These are phyloP conservation scores for Python bivittatus DNA, from an alignment of 2,113 vertebrate species.

Conservation along the genomic window DNA sequence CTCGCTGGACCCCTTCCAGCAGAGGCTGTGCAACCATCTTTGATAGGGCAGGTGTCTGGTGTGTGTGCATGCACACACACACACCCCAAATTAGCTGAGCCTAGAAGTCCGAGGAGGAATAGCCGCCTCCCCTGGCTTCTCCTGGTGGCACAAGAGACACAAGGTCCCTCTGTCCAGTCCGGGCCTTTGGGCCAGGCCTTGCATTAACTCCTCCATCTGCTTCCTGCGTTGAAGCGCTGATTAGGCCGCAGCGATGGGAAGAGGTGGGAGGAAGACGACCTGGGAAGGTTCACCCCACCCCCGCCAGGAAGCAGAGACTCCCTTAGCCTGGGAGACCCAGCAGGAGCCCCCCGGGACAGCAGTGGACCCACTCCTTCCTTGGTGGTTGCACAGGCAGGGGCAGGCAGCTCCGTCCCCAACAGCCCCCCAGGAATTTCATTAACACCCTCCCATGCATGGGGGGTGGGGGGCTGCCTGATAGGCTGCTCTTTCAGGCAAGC, in stretches of 20 bases:
- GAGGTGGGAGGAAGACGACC: too few relatives aligned
- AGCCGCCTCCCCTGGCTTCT: not conserved
- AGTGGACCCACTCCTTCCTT: not conserved
- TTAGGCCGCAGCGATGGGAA: too few relatives aligned
- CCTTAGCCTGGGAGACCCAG: too few relatives aligned
- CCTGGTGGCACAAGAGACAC: too few relatives aligned
- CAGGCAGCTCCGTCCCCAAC: too few relatives aligned
- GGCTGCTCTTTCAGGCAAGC: not conserved
- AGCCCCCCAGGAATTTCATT: not conserved
- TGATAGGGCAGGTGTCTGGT: not conserved
- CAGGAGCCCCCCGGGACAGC: too few relatives aligned
- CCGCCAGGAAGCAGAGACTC: too few relatives aligned
- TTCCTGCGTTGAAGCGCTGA: too few relatives aligned
- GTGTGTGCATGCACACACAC: not conserved
- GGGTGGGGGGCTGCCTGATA: not conserved
- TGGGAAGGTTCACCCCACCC: too few relatives aligned
- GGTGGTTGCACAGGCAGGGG: too few relatives aligned
- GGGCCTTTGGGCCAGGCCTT: too few relatives aligned
- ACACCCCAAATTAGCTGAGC: not conserved
- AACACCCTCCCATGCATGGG: not conserved
- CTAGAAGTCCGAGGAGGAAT: not conserved
- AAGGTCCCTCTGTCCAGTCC: not conserved
- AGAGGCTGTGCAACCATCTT: not conserved
- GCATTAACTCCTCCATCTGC: too few relatives aligned
- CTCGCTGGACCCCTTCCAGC: not conserved